Evolutionary conservation across 2,888 invertebrate genomes (phyloP), one percentile per base, ranked within the genome.

Genomic region (Itoplectis maculator): DNA sequence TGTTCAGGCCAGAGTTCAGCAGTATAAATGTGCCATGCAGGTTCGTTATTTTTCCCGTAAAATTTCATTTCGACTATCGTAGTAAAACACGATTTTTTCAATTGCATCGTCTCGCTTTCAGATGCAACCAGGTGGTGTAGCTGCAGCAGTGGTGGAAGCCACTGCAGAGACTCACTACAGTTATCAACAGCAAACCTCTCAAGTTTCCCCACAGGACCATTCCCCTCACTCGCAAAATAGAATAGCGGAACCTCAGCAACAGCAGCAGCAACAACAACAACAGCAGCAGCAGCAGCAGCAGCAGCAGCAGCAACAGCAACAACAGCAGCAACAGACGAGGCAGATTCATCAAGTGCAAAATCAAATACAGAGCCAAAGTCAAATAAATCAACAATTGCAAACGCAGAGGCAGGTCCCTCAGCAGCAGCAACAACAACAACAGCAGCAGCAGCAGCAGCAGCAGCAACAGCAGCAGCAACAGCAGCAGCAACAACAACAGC

Each of bases 1-100:
- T 11, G 92, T 92, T 8, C 92, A 92, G 81, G 91, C 92, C 6
- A 89, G 93, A 79, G 93, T 93, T 49, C 93, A 93, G 83, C 93
- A 93, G 83, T 93, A 93, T 85, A 93, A 93, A 89, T 93, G 93
- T 89, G 93, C 93, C 79, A 92, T 93, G 92, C 93, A 93, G 93
- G 93, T 93, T 83, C 49, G 89, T 86, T 63, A 7, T 61, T 72
- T 47, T 37, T 23, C 11, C 13, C 29, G n/a, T n/a, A n/a, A n/a
- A n/a, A n/a, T n/a, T n/a, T n/a, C n/a, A n/a, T n/a, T n/a, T n/a
- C n/a, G n/a, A n/a, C n/a, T n/a, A n/a, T n/a, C n/a, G n/a, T n/a
- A n/a, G n/a, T n/a, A n/a, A n/a, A n/a, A n/a, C n/a, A n/a, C n/a
- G n/a, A n/a, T n/a, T n/a, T n/a, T n/a, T n/a, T 7, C 29, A 35